phyloP scores from a whole-genome alignment of 2,797 vertebrate species.

The Triplophysa bombifrons region DNA sequence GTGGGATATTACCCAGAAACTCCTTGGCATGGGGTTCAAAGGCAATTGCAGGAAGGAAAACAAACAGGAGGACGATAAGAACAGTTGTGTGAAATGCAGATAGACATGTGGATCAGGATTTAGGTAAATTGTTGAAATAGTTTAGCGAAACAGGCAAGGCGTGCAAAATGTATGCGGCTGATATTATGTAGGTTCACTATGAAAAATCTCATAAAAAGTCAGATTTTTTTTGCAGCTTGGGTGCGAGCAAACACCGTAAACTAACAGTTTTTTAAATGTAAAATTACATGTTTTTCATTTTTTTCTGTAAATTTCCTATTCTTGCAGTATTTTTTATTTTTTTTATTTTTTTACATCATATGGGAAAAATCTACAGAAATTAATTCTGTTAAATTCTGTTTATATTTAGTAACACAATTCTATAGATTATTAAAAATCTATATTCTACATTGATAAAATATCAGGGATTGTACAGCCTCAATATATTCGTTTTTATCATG shows the following conservation, averaged over 20 bases:
- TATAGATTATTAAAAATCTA: neutral
- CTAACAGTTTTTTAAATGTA: no score
- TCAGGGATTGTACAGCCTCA: neutral
- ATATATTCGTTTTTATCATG: neutral
- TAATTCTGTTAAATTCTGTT: no score
- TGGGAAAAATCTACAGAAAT: no score
- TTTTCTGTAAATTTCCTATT: no score
- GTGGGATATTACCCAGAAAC: neutral
- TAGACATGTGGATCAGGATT: neutral
- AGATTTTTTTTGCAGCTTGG: no score
- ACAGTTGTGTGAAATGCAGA: neutral
- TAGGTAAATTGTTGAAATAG: neutral
- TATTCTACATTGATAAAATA: neutral
- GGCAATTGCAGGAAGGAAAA: neutral
- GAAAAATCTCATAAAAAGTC: no score
- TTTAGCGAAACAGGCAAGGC: neutral
- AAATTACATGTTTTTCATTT: no score
- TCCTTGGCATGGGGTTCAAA: neutral
- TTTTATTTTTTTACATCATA: no score
- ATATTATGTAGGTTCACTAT: no score
- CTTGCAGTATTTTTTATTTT: no score
- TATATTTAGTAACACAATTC: neutral
- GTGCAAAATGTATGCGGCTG: no score
- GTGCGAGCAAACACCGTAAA: no score
- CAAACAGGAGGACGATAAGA: neutral